These are phyloP conservation scores for Nematopogon swammerdamellus DNA, from an alignment of 2,888 invertebrate genomes.

Conservation along the genomic window DNA sequence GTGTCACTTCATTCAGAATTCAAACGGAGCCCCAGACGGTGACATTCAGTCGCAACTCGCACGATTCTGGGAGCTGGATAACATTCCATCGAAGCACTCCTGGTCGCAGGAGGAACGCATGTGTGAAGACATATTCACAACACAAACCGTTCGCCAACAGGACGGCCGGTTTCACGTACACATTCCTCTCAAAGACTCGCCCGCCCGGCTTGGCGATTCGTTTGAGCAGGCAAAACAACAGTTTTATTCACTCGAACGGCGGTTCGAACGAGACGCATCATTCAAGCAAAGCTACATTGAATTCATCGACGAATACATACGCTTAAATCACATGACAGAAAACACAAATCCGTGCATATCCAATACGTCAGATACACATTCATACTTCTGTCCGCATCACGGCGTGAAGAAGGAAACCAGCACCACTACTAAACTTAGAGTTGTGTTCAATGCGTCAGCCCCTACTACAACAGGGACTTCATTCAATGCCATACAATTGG, in stretches of 20 bases:
- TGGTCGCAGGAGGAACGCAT: slow-evolving; percentile 8
- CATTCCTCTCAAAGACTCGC: slow-evolving; percentile 7
- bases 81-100: slow-evolving; percentile 5
- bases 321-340: slow-evolving; percentile 9
- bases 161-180: slow-evolving; percentile 11
- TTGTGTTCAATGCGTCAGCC: slow-evolving; percentile 15
- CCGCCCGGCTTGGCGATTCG: background rate
- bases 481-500: slow-evolving; percentile 13
- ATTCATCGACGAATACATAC: slow-evolving; percentile 9
- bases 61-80: slow-evolving; percentile 11
- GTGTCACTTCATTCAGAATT: slow-evolving; percentile 5
- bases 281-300: slow-evolving; percentile 6
- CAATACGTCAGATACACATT: no score
- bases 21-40: no score
- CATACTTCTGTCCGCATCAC: slow-evolving; percentile 13
- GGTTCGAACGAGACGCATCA: slow-evolving; percentile 5
- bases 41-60: slow-evolving; percentile 3
- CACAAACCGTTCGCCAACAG: slow-evolving; percentile 7
- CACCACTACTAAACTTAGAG: slow-evolving; percentile 13
- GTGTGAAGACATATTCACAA: slow-evolving; percentile 10
- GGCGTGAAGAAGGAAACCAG: slow-evolving; percentile 9
- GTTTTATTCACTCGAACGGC: slow-evolving; percentile 5
- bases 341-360: slow-evolving; percentile 3
- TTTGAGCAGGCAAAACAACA: slow-evolving; percentile 6
- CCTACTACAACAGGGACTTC: slow-evolving; percentile 13